Evolutionary conservation across 2,113 vertebrate species (phyloP), one percentile per base, ranked within the genome.

Genomic region (Ahaetulla prasina): DNA sequence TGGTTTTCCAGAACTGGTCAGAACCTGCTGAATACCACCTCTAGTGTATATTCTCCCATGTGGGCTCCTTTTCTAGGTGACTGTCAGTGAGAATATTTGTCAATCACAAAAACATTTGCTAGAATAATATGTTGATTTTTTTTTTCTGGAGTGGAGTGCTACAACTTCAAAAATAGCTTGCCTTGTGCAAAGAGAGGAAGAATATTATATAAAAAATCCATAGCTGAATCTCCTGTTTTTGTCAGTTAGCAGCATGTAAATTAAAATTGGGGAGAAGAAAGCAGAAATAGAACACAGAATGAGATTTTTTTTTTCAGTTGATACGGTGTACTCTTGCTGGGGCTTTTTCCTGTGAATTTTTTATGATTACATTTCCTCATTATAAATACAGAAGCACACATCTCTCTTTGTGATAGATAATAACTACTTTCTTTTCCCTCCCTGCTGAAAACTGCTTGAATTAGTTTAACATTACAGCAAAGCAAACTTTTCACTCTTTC

Each of bases 31-130:
- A 45, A 45, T 3, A 3, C 45, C 45, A 45, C 45, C 45, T 45
- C 2, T 45, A 4, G 14, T 8, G 14, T 25, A n/a, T 3, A n/a
- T 45, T 68, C 43, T 60, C 54, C 47, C 9, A 4, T 35, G 87
- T 39, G 18, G 1, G 53, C 9, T 43, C 68, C 7, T 92, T 95
- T 54, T 10, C 89, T 45, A 74, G 47, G 80, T 88, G 95, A 45
- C 92, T 92, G 86, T 5, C 55, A 94, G 60, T 55, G 18, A 93
- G 57, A 84, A 86, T 92, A 93, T 93, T 95, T 93, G 94, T 86
- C 94, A 92, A 93, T 86, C 63, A 43, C 50, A 27, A 89, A 86
- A 93, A 92, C 23, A 43, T 10, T 94, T 91, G 89, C 18, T 25
- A 92, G 90, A 18, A 30, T 68, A 91, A 74, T 88, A 89, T 1